Evolutionary conservation across 2,113 vertebrate species (phyloP).

Genomic region (Benitochromis conjunctus): DNA sequence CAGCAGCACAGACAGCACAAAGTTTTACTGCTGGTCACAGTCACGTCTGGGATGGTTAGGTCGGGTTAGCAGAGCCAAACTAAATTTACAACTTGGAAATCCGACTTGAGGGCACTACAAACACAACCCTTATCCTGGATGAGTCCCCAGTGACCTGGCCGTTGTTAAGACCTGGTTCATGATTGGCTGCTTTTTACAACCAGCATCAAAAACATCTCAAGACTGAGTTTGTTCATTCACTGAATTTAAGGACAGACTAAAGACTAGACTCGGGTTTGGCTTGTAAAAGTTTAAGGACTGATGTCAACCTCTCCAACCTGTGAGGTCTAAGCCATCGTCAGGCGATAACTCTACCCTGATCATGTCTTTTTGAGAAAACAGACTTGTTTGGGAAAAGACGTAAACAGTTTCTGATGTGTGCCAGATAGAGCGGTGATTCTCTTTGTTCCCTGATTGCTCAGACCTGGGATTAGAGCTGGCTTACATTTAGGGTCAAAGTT

Average conservation of each 20-base stretch:
- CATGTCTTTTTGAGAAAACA: neutral
- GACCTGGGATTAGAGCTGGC: neutral
- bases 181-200: neutral
- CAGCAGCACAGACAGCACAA: neutral
- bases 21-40: neutral
- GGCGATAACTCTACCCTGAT: neutral
- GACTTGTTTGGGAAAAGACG: neutral
- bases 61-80: too few species aligned
- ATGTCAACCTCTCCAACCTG: neutral
- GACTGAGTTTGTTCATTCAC: fast-evolving
- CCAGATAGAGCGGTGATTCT: neutral
- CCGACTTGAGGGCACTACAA: fast-evolving
- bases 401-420: neutral
- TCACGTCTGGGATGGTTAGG: fast-evolving
- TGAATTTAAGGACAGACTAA: neutral
- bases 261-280: fast-evolving
- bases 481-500: neutral
- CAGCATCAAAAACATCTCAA: neutral
- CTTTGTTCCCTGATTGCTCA: neutral
- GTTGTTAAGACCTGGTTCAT: neutral
- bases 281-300: neutral
- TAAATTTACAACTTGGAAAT: neutral
- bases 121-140: neutral
- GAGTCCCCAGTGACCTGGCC: neutral
- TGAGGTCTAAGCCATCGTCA: neutral